Evolutionary conservation across 2,888 invertebrate genomes (phyloP), one percentile per base, ranked within the genome.

Genomic region (Leptinotarsa juncta): DNA sequence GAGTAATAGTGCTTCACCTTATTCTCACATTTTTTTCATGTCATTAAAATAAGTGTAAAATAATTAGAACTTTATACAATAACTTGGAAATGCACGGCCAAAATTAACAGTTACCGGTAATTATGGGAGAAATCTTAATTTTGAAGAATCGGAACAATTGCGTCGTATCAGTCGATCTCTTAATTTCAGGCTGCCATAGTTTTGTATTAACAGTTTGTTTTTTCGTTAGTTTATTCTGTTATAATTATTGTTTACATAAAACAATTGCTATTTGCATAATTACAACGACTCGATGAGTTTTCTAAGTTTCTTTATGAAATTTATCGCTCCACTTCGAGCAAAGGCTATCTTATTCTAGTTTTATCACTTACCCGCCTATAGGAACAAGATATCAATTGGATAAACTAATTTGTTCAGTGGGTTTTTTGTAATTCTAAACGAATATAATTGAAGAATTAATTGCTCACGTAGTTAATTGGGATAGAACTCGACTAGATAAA

Each of bases 1-100:
- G 62, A 67, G 67, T 70, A 70, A 51, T 73, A 50, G 50, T 66
- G 70, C 76, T 79, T 77, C 77, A 79, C 79, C 82, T 74, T 78
- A 83, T 84, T 84, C 84, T 82, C 84, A 84, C 83, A 83, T 82
- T 81, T 81, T 82, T 81, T 79, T 78, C 77, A 57, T 48, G 75
- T 73, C 78, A 79, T 78, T 75, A 78, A 74, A 67, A 70, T 71
- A 75, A 75, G 79, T 78, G 76, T 71, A 67, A 77, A 81, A 80
- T 81, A 83, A 82, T 83, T 82, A 82, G 80, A 78, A 78, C 75
- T 74, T 65, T 75, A 78, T 80, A 80, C 81, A 80, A 81, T 82
- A 78, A 78, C 74, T 73, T 76, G 76, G 74, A 74, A 71, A 78
- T 79, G 78, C 75, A 78, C 75, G 74, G 73, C 76, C 77, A 76